Evolutionary conservation across 2,797 vertebrate genomes (phyloP).

Genomic region (Catharus ustulatus): DNA sequence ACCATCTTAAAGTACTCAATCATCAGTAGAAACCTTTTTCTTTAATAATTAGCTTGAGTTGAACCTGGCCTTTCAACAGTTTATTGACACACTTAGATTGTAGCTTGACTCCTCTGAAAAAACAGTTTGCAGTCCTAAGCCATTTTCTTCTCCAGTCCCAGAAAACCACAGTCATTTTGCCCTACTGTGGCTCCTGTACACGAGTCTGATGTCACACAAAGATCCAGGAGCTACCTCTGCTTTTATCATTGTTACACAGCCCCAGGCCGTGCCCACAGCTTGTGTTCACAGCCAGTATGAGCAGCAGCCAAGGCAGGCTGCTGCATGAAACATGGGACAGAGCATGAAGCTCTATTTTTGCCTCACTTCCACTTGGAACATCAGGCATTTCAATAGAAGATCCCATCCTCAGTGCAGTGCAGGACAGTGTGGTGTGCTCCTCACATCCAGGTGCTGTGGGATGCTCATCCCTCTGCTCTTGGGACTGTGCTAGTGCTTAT

Average conservation of each 20-base stretch:
- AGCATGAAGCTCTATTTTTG: background rate
- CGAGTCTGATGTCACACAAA: background rate
- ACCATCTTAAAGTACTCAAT: background rate
- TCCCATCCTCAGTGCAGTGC: fast-evolving
- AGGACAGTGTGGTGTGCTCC: fast-evolving
- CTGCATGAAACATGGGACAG: fast-evolving
- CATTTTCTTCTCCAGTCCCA: background rate
- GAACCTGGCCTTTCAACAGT: background rate
- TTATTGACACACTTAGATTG: background rate
- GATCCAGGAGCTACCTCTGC: background rate
- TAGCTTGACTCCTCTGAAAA: background rate
- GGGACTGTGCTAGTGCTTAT: background rate
- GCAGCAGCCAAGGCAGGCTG: background rate
- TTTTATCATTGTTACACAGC: background rate
- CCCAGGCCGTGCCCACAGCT: background rate
- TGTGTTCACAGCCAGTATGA: fast-evolving
- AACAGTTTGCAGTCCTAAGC: background rate
- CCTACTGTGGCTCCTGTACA: background rate
- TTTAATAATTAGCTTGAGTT: background rate
- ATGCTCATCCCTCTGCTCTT: background rate
- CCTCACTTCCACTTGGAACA: fast-evolving
- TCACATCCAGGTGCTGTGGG: fast-evolving
- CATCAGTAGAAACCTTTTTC: background rate
- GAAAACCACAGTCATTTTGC: background rate
- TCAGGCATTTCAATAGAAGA: background rate